Percentiles rank a stretch among this genome's conserved stretches.
phyloP scores from a whole-genome alignment of 64 coral and sea anemone species.

The Pocillopora damicornis region DNA sequence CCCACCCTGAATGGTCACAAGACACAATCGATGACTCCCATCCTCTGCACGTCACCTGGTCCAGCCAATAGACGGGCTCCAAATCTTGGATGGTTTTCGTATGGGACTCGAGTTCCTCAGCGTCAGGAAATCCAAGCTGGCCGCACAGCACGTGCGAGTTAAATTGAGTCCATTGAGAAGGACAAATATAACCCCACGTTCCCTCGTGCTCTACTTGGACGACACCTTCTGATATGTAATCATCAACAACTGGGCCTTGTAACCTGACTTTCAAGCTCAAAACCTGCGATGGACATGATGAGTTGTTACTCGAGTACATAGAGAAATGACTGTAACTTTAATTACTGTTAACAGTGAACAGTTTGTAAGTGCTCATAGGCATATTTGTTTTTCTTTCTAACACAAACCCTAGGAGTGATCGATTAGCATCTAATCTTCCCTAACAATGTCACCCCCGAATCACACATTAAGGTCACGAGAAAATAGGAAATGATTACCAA shows the following conservation, averaged over 20 bases:
- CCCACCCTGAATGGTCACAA: slow-evolving; percentile 57
- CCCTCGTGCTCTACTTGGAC: slow-evolving; percentile 46
- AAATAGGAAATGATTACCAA: too few species aligned
- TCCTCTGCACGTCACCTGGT: slow-evolving; percentile 60
- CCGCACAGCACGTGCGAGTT: slow-evolving; percentile 74
- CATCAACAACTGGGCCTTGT: slow-evolving; percentile 40
- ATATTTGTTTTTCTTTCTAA: too few species aligned
- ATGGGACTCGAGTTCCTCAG: slow-evolving; percentile 1
- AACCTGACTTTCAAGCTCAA: slow-evolving; percentile 23
- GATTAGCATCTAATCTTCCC: too few species aligned
- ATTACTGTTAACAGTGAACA: neutral
- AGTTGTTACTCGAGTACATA: neutral
- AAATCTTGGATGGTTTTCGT: neutral
- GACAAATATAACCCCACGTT: slow-evolving; percentile 64
- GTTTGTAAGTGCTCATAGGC: neutral
- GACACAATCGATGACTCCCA: slow-evolving; percentile 69
- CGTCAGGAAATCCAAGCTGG: slow-evolving; percentile 62
- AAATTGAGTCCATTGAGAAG: slow-evolving; percentile 46
- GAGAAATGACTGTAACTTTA: neutral
- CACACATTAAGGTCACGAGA: too few species aligned
- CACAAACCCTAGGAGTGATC: too few species aligned
- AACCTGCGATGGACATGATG: neutral
- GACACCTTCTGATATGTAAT: slow-evolving; percentile 60
- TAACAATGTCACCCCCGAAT: too few species aligned
- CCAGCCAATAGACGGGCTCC: slow-evolving; percentile 47